Evolutionary conservation across 2,797 vertebrate species (phyloP).

Genomic region (Scyliorhinus canicula): DNA sequence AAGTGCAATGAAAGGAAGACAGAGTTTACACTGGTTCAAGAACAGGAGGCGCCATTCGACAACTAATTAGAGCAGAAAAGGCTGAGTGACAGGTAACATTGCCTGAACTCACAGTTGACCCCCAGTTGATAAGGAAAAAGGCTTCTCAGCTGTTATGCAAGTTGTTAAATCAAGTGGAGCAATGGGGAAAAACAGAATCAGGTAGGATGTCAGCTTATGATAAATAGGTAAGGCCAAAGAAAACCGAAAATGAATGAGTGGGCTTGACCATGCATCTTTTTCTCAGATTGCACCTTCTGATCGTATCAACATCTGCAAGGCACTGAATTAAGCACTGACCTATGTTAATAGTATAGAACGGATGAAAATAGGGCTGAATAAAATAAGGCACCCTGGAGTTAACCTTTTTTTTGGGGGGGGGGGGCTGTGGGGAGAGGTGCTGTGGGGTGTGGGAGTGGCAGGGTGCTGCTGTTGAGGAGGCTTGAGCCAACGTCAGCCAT

Average conservation of each 20-base stretch:
- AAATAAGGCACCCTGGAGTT: background rate
- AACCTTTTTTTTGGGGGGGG: too few species aligned
- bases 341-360: too few species aligned
- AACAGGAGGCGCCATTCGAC: background rate
- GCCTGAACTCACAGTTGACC: background rate
- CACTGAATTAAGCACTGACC: background rate
- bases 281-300: background rate
- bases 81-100: background rate
- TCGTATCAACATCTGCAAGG: background rate
- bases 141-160: background rate
- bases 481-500: background rate
- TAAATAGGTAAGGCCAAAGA: background rate
- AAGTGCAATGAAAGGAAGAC: too few species aligned
- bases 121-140: background rate
- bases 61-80: background rate
- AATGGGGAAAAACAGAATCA: background rate
- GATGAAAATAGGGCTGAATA: background rate
- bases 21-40: too few species aligned
- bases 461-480: too few species aligned
- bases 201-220: background rate
- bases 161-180: background rate
- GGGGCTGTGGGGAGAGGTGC: too few species aligned
- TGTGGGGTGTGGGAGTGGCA: too few species aligned
- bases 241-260: background rate
- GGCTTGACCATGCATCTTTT: background rate